These are phyloP conservation scores for Acrocera orbiculus DNA, from an alignment of 2,888 invertebrate genomes.

Conservation along the genomic window DNA sequence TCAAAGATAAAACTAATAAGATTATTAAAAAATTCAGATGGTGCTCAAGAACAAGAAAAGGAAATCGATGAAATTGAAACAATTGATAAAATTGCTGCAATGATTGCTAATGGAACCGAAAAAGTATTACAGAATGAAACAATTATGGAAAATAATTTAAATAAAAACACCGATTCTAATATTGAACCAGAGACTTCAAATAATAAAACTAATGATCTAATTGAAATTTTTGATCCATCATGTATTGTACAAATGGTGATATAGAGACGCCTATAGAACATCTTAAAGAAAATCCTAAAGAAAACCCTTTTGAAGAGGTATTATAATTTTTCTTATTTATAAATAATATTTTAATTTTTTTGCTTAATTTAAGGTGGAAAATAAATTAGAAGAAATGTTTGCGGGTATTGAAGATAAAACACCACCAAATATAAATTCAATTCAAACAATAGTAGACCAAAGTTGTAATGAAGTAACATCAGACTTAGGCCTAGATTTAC, in stretches of 20 bases:
- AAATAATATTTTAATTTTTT: neutral
- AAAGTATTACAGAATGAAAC: constrained; percentile 4
- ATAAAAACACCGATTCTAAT: constrained; percentile 9
- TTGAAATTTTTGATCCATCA: constrained; percentile 9
- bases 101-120: constrained; percentile 35
- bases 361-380: constrained; percentile 48
- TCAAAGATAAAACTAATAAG: neutral
- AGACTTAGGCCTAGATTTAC: constrained; percentile 19
- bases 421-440: neutral
- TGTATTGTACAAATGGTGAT: neutral
- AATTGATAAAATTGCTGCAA: constrained; percentile 50
- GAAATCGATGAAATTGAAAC: constrained; percentile 40
- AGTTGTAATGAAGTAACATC: constrained; percentile 11
- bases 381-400: constrained; percentile 72
- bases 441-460: neutral
- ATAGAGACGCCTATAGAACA: too few species aligned
- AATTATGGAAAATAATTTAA: neutral
- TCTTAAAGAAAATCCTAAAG: too few species aligned
- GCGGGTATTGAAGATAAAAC: constrained; percentile 41
- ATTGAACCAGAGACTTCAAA: constrained; percentile 8
- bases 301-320: constrained; percentile 15
- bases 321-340: neutral
- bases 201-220: constrained; percentile 9
- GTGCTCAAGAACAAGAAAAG: constrained; percentile 9
- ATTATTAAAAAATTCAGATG: neutral